Base-by-base conservation (phyloP, 2,888 invertebrate species). In the Phortica okadai region DNA sequence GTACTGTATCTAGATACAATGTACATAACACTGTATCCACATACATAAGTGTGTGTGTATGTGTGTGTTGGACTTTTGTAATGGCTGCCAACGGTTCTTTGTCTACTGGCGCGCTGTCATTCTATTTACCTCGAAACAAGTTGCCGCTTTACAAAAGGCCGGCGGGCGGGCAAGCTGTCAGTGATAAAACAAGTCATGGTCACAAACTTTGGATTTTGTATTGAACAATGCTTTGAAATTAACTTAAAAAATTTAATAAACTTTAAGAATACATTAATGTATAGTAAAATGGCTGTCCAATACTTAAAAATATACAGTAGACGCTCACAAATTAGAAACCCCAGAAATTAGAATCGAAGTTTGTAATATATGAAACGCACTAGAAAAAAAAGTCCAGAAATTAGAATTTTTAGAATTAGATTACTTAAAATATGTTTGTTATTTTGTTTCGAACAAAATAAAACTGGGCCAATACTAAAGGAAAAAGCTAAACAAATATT, bases 1-100 rank as follows among this genome's bases (percentile, higher is more conserved):
- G 62, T 62, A 62, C 62, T 62, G 62, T 62, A 59, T 59, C 59
- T 21, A 59, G 69, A 69, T 69, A 69, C 69, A 69, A n/a, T 44
- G 2, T 50, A 50, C 14, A 50, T 50, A 50, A 6, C 50, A 50
- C 5, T 50, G 50, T 50, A 50, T 50, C 50, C 14, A 21, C 41
- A 69, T 69, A 8, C 21, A 45, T 11, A 42, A 10, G 25, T 50
- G n/a, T 62, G 8, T 14, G 21, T 7, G 59, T 59, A 3, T 59
- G 62, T 62, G 25, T 62, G 10, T 62, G 16, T 16, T 16, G 25
- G 25, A 62, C 16, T 62, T 25, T 62, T 62, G 10, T 62, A 62
- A 62, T 62, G 62, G 62, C 62, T 62, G 62, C 62, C 62, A 62
- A 25, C 16, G 62, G 62, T 25, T 25, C 16, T 62, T 25, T 62